Base-by-base conservation (phyloP, 2,797 vertebrate genomes). In the Danionella dracula region DNA sequence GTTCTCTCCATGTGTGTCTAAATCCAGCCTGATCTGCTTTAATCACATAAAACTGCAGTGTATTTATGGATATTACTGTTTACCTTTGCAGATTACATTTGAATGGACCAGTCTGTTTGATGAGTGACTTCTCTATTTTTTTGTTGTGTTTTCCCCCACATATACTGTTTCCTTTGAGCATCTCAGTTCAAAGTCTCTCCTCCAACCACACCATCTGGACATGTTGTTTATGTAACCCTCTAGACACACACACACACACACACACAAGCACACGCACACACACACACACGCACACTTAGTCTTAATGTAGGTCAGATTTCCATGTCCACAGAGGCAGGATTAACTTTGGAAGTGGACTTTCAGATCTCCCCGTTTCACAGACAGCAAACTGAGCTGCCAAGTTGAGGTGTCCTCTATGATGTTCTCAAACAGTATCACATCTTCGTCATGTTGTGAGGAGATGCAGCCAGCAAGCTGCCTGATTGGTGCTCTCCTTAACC, bases 271-370 rank as follows among this genome's bases (percentile, higher is more conserved):
- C n/a, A n/a, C n/a, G n/a, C n/a, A n/a, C n/a, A n/a, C n/a, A n/a
- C 32, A 37, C 49, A 44, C 13, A 57, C 37, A 50, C 20, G 41
- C 16, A 37, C 15, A 41, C 4, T 34, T 41, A 57, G 13, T 29
- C 23, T 55, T 68, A 58, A 77, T 73, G 58, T 59, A 69, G 67
- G 68, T 40, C 64, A 67, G 42, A 27, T 59, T 68, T 70, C 55
- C 60, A 71, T 64, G 62, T 66, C 56, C 62, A 38, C 51, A 59
- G 45, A 61, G 8, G 21, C 56, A 41, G 61, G 67, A 72, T 76
- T 75, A 75, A 72, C 70, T 54, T 37, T 59, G 58, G 45, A 70
- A 42, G 50, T 44, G 20, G 60, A 64, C 64, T 60, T 48, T 42
- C 63, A 48, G 53, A 72, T 62, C 46, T 58, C 56, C 61, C 8